Base-by-base conservation (phyloP, 2,888 invertebrate species). In the Drosophila antonietae region DNA sequence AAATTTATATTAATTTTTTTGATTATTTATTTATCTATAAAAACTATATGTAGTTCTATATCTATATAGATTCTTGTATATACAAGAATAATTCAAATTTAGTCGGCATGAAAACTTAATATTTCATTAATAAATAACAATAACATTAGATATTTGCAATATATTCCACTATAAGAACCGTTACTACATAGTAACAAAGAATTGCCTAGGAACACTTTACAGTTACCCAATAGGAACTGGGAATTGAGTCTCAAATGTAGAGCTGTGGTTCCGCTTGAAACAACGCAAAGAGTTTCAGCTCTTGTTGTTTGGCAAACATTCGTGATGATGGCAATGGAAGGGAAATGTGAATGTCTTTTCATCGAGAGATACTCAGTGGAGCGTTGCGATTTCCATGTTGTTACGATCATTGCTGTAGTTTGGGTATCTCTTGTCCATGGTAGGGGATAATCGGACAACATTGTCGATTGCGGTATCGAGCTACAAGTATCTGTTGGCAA, bases 321-420 rank as follows among this genome's bases (percentile, higher is more conserved):
- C 80, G 76, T 80, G 76, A 75, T 65, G 53, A 51, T 60, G 56
- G 61, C 62, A 56, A 39, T 63, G 59, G 81, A 80, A 80, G 60
- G 59, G 81, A 80, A 80, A 70, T 80, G 81, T 76, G 81, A 80
- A 80, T 76, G 77, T 47, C 62, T 76, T 66, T 68, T 65, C 55
- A 3, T 12, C 7, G 52, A 56, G 58, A 81, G 74, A 85, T 85
- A 61, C 63, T 23, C 86, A 75, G 65, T 85, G 83, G 86, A 67
- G 80, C 86, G 83, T 69, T 72, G 68, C 75, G 58, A 70, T 58
- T 61, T 35, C 44, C 2, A 41, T 56, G 57, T 56, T 68, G 43
- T n/a, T 55, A 1, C 56, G 69, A 67, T 68, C 68, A 53, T 0
- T 4, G 15, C 46, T 8, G 12, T 6, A 28, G 3, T 7, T 51